phyloP scores from a whole-genome alignment of 2,888 invertebrate genomes.

The Coleophora deauratella region DNA sequence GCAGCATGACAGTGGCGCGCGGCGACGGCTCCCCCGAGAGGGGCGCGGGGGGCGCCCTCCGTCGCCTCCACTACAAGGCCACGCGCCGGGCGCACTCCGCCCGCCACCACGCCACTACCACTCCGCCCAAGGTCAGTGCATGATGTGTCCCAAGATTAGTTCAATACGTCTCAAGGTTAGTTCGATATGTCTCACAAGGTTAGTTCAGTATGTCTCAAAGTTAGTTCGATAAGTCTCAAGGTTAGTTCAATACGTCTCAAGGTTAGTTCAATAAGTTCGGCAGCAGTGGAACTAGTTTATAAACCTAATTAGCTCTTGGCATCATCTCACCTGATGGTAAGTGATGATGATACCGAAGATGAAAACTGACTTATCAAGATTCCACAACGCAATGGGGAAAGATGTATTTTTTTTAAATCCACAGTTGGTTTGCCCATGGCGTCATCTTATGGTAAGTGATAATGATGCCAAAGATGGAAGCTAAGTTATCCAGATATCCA shows the following conservation, averaged over 20 bases:
- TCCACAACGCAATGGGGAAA: too few relatives aligned
- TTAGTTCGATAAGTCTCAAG: neutral
- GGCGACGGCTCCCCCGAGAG: constrained; percentile 64
- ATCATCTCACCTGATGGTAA: too few relatives aligned
- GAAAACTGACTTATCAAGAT: too few relatives aligned
- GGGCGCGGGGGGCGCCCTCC: constrained; percentile 76
- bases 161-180: neutral
- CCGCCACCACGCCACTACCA: constrained; percentile 36
- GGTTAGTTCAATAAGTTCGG: neutral
- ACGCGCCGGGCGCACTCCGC: constrained; percentile 69
- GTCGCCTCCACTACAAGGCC: constrained; percentile 79
- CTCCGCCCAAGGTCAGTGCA: constrained; percentile 47
- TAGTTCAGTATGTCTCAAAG: neutral
- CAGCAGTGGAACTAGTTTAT: too few relatives aligned
- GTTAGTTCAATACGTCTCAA: neutral
- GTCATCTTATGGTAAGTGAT: too few relatives aligned
- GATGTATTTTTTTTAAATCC: too few relatives aligned
- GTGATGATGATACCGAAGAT: too few relatives aligned
- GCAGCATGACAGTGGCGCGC: constrained; percentile 63
- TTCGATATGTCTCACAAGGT: neutral
- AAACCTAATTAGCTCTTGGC: too few relatives aligned
- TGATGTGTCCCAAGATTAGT: neutral
- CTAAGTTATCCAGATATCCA: too few relatives aligned
- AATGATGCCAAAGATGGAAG: too few relatives aligned
- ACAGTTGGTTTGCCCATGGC: too few relatives aligned